Conservation (phyloP, 2,797 vertebrate species). For the Okamejei kenojei region DNA sequence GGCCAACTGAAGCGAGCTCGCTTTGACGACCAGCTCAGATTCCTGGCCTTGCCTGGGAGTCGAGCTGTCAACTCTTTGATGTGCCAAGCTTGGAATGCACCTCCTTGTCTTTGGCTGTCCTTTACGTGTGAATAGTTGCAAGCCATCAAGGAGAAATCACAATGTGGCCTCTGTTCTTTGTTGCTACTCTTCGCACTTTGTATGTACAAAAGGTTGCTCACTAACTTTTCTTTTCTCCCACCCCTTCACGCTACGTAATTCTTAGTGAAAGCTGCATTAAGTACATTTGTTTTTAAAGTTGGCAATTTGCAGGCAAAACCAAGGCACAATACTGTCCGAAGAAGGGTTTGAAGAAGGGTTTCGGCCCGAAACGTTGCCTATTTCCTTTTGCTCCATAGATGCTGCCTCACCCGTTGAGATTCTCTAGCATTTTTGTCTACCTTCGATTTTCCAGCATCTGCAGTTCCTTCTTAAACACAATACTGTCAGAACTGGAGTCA, state of each 20-base stretch:
- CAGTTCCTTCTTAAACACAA: too few relatives aligned
- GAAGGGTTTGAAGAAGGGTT: too few relatives aligned
- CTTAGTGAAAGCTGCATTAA: background rate
- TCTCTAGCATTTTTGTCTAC: too few relatives aligned
- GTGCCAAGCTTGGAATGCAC: background rate
- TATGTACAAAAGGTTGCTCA: too few relatives aligned
- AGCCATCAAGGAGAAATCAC: background rate
- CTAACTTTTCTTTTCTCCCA: background rate
- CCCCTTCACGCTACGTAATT: background rate
- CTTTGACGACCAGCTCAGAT: background rate
- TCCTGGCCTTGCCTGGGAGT: background rate
- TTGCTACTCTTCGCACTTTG: background rate
- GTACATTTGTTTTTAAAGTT: background rate
- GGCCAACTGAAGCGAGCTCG: background rate
- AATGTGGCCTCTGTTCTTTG: background rate
- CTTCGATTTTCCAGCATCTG: too few relatives aligned
- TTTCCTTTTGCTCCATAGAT: too few relatives aligned
- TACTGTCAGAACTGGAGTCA: background rate
- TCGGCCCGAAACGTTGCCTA: too few relatives aligned
- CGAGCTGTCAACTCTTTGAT: constrained; percentile 10
- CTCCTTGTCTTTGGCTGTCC: background rate
- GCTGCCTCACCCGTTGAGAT: too few relatives aligned
- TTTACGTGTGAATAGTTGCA: background rate
- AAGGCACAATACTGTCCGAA: background rate
- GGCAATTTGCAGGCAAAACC: background rate